phyloP scores from a whole-genome alignment of 2,888 invertebrate genomes.

The Sisyra terminalis region DNA sequence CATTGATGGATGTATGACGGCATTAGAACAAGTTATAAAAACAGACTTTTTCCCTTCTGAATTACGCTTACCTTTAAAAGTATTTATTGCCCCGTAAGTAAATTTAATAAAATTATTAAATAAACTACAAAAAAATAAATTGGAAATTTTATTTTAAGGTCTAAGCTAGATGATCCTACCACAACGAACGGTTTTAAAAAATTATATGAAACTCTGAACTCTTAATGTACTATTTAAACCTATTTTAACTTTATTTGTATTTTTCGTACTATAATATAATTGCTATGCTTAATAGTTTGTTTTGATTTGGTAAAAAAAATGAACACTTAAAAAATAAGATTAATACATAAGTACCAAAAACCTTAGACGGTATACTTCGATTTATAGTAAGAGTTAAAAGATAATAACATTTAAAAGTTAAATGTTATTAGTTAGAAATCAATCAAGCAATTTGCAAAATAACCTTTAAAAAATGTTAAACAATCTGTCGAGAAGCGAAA shows the following conservation, averaged over 20 bases:
- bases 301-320: too few relatives aligned
- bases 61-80: slow-evolving; percentile 25
- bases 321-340: too few relatives aligned
- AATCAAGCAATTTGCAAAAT: too few relatives aligned
- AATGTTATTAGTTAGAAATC: too few relatives aligned
- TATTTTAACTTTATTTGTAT: background rate
- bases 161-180: background rate
- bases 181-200: background rate
- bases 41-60: slow-evolving; percentile 35
- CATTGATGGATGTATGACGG: slow-evolving; percentile 39
- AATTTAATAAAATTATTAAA: slow-evolving; percentile 9
- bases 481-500: too few relatives aligned
- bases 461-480: too few relatives aligned
- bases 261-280: background rate
- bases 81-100: slow-evolving; percentile 31
- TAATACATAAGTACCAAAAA: too few relatives aligned
- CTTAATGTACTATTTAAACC: background rate
- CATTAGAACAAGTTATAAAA: slow-evolving; percentile 33
- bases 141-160: background rate
- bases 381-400: too few relatives aligned
- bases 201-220: background rate
- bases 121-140: background rate
- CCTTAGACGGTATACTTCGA: too few relatives aligned
- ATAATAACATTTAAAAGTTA: too few relatives aligned
- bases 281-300: too few relatives aligned